These are phyloP conservation scores for Nasalis larvatus DNA, from an alignment of 2,113 vertebrate genomes.

Conservation along the genomic window DNA sequence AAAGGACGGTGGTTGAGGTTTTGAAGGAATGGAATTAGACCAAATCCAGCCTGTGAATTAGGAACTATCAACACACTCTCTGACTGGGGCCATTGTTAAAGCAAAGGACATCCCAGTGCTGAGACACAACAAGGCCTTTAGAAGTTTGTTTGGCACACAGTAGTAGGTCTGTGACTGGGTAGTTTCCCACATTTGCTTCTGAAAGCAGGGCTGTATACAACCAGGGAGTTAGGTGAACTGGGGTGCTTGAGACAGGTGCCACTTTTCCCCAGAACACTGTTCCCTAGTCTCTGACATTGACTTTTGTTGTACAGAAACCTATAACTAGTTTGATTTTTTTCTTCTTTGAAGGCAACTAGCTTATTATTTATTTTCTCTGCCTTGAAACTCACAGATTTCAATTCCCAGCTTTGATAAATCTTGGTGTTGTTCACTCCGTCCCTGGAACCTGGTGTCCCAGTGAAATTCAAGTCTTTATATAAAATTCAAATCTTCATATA, in stretches of 20 bases:
- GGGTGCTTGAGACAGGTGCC: fast-evolving
- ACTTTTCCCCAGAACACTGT: too few relatives aligned
- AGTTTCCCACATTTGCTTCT: neutral
- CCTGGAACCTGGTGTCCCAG: neutral
- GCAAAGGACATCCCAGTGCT: neutral
- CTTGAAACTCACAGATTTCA: neutral
- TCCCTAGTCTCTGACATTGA: too few relatives aligned
- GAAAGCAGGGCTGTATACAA: neutral
- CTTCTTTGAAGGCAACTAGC: neutral
- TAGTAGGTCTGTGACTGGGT: neutral
- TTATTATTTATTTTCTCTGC: neutral
- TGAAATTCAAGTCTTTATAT: neutral
- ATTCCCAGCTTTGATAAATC: neutral
- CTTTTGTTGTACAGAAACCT: neutral
- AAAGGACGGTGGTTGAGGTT: neutral
- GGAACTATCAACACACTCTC: fast-evolving
- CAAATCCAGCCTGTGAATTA: neutral
- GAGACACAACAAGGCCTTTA: neutral
- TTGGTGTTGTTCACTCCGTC: neutral
- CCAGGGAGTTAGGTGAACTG: fast-evolving
- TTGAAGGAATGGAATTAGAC: neutral
- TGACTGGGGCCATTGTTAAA: neutral
- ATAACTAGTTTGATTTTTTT: neutral
- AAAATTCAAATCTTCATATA: neutral
- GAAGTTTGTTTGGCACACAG: fast-evolving